Conservation (phyloP, 2,888 invertebrate species). For the Macroteleia sp. region DNA sequence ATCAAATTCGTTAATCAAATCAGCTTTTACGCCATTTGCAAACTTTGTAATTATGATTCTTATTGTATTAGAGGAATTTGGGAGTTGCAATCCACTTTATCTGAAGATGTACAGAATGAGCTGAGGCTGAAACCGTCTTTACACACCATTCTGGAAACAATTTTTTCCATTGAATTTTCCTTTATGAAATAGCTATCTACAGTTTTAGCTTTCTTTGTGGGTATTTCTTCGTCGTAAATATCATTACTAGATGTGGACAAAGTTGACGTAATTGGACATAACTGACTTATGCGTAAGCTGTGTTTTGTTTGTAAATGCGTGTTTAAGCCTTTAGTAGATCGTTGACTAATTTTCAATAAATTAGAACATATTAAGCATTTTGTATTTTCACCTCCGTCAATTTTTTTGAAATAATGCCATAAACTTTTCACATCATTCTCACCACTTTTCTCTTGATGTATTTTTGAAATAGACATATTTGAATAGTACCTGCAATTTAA, state of each 20-base stretch:
- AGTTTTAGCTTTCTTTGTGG: constrained; percentile 52
- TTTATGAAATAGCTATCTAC: constrained; percentile 51
- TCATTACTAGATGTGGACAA: background rate
- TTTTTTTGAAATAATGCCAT: constrained; percentile 5
- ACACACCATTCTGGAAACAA: constrained; percentile 50
- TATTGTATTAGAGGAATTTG: constrained; percentile 4
- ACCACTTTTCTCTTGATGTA: background rate
- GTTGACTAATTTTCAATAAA: constrained; percentile 45
- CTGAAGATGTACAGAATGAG: constrained; percentile 47
- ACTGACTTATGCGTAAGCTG: background rate
- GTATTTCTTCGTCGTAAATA: too few species aligned
- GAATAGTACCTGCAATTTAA: too few species aligned
- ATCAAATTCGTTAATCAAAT: constrained; percentile 5
- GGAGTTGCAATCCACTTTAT: constrained; percentile 5
- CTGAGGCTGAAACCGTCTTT: constrained; percentile 15
- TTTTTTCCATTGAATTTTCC: constrained; percentile 58
- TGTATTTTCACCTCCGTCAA: constrained; percentile 6
- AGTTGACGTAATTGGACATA: constrained; percentile 17
- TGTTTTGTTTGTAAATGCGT: constrained; percentile 45
- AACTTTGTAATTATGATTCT: constrained; percentile 5
- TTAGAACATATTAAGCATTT: constrained; percentile 19
- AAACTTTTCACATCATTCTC: background rate
- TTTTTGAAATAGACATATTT: too few species aligned
- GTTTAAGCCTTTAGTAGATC: constrained; percentile 39
- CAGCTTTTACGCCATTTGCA: background rate